phyloP scores from a whole-genome alignment of 2,113 vertebrate species.

The Misgurnus anguillicaudatus region DNA sequence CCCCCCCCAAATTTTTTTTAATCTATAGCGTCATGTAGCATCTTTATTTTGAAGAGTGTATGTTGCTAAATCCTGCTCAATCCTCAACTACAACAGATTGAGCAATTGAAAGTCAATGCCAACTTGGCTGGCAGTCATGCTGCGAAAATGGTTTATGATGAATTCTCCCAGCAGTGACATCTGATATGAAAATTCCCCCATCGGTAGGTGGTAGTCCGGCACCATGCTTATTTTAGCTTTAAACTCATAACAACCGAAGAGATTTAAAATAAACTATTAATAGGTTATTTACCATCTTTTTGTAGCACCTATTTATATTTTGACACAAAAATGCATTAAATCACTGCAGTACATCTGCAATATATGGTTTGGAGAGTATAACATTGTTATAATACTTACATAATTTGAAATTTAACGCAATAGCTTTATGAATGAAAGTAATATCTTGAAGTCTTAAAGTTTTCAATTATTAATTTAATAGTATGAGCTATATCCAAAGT shows the following conservation, averaged over 20 bases:
- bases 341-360: neutral
- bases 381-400: neutral
- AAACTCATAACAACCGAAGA: constrained; percentile 5
- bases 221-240: constrained; percentile 28
- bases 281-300: constrained; percentile 17
- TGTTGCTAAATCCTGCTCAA: neutral
- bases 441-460: no score
- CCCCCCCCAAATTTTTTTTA: no score
- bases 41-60: neutral
- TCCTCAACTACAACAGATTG: neutral
- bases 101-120: neutral
- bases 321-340: neutral
- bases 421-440: neutral
- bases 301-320: constrained; percentile 18
- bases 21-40: no score
- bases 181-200: constrained; percentile 30
- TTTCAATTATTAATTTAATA: no score
- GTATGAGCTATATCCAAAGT: neutral
- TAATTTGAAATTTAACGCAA: neutral
- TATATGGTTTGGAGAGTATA: neutral
- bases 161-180: constrained; percentile 21
- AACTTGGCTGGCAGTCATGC: neutral
- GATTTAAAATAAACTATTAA: constrained; percentile 20
- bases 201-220: constrained; percentile 23
- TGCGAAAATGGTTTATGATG: constrained; percentile 32